Base-by-base conservation (phyloP, 2,113 vertebrate species). In the Erythrolamprus reginae region DNA sequence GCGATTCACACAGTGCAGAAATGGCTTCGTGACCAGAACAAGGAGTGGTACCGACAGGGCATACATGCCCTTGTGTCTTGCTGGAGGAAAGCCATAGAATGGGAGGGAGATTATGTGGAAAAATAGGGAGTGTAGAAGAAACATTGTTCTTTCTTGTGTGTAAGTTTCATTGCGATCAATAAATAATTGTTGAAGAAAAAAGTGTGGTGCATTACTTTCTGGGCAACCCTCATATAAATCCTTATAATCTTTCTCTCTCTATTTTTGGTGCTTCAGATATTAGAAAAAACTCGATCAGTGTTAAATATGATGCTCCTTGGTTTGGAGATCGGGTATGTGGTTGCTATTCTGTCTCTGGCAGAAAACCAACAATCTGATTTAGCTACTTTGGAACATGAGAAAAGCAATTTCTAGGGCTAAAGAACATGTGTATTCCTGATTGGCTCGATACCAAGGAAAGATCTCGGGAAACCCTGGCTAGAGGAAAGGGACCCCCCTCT, bases 401-500 rank as follows among this genome's bases (percentile, higher is more conserved):
- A 10, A 84, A 21, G 55, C 33, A 88, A 42, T 70, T 45, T 45
- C 13, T 52, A 82, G 70, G 45, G 1, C 45, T 61, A 53, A 15
- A 90, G 48, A 9, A 82, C 61, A 82, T 12, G 82, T 38, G 1
- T 61, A 38, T 83, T 61, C 28, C 86, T 28, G 84, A 90, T 38
- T 33, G 38, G 38, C 83, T 90, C 38, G 17, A 87, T 42, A 70
- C 61, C 61, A 92, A 84, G 48, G 9, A 89, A 92, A 92, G 93
- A 90, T 88, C 56, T 86, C 89, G 38, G 84, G 51, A 89, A 93
- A 91, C 61, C 91, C 77, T 53, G 10, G 77, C 87, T 61, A 61
- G 87, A 28, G 28, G 58, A 50, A 26, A 88, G 17, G 70, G 70
- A 52, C 33, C 21, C 26, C 33, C 9, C 5, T 47, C 9, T 84